Base-by-base conservation (phyloP, 2,113 vertebrate species). In the Dipodomys stephensi region DNA sequence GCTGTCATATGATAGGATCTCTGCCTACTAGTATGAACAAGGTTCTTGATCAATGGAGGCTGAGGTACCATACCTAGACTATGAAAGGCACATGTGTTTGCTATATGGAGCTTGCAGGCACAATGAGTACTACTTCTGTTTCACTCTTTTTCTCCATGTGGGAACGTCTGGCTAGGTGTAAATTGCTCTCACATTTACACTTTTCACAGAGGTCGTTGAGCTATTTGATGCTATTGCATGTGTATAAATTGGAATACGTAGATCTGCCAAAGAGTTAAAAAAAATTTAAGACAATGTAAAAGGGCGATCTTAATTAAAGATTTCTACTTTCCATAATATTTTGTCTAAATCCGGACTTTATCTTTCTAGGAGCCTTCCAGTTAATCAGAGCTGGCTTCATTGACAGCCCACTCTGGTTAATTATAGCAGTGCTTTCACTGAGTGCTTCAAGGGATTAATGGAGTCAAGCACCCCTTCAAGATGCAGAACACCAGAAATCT, bases 311-410 rank as follows among this genome's bases (percentile, higher is more conserved):
- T 87, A 23, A 71, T 84, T 23, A 79, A 32, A 32, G 72, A 71
- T 76, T 44, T 62, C 25, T 74, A 78, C 16, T 73, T 93, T 83
- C 27, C 25, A 15, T n/a, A 82, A 78, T 6, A 78, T 74, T 83
- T 85, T 85, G 39, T 90, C 65, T 96, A 83, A 92, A 79, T 81
- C 20, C 53, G 76, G 60, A 7, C 13, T 93, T 88, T 88, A 68
- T 57, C 72, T 81, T 90, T 88, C 72, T 60, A 83, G 28, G 22
- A 87, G 88, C 13, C 22, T 28, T 92, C 15, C 32, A 67, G 49
- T 90, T 96, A 92, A 96, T 93, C 81, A 96, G 73, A 87, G 46
- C 60, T 94, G 89, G 94, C 23, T 95, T 94, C 78, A 94, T 94
- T 0, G 60, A 89, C 94, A 86, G 25, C 60, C 92, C 86, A 65